Evolutionary conservation across 2,888 invertebrate species (phyloP).

Genomic region (Drosophila mercatorum): DNA sequence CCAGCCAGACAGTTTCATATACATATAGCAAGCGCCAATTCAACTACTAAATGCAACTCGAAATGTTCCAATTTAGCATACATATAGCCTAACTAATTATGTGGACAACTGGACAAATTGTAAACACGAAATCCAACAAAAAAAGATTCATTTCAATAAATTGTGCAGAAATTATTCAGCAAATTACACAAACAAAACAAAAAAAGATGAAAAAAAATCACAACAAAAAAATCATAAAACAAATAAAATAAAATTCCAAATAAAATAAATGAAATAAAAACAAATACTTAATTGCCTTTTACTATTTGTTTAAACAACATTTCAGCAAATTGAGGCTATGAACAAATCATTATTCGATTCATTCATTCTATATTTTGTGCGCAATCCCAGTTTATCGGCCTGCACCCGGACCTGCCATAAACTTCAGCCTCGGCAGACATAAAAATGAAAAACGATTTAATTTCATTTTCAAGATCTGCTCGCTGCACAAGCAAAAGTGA

Average conservation of each 20-base stretch:
- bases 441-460: constrained; percentile 77
- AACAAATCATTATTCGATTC: constrained; percentile 39
- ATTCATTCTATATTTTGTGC: neutral
- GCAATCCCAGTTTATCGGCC: constrained; percentile 7
- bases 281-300: constrained; percentile 25
- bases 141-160: constrained; percentile 50
- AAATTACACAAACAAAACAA: constrained; percentile 16
- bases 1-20: constrained; percentile 40
- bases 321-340: constrained; percentile 43
- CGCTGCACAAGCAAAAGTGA: constrained; percentile 58
- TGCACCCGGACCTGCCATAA: constrained; percentile 54
- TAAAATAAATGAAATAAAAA: constrained; percentile 34
- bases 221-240: constrained; percentile 30
- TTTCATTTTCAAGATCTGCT: constrained; percentile 65
- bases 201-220: constrained; percentile 1
- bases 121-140: constrained; percentile 40
- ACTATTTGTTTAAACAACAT: constrained; percentile 25
- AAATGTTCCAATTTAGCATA: constrained; percentile 75
- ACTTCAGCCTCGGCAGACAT: constrained; percentile 39
- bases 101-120: constrained; percentile 46
- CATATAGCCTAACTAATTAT: constrained; percentile 73
- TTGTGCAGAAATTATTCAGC: constrained; percentile 66
- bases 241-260: constrained; percentile 25
- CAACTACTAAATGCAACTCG: constrained; percentile 73
- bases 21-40: constrained; percentile 37